These are phyloP conservation scores for Mactra quadrangularis DNA, from an alignment of 1,140 invertebrate genomes.

Conservation along the genomic window DNA sequence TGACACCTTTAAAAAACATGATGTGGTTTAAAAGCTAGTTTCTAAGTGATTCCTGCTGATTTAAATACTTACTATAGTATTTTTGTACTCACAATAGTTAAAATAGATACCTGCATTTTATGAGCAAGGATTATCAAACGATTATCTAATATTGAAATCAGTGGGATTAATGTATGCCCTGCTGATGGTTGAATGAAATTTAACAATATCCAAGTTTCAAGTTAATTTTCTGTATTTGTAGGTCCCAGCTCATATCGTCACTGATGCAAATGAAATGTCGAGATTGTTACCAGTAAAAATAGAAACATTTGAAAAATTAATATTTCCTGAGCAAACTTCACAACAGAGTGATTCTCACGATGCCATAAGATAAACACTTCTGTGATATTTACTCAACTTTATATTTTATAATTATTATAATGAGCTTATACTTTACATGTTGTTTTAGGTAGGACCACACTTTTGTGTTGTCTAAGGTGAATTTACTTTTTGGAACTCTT, in stretches of 20 bases:
- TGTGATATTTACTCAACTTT: neutral
- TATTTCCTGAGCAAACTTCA: slow-evolving; percentile 64
- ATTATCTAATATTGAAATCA: too few relatives aligned
- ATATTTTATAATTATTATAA: neutral
- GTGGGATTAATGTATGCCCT: too few relatives aligned
- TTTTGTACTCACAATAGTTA: too few relatives aligned
- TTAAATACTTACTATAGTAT: too few relatives aligned
- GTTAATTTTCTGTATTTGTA: slow-evolving; percentile 61
- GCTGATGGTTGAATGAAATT: too few relatives aligned
- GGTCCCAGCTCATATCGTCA: slow-evolving; percentile 73
- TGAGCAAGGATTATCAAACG: too few relatives aligned
- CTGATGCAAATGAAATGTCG: slow-evolving; percentile 81
- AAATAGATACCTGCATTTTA: too few relatives aligned
- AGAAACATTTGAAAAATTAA: slow-evolving; percentile 80
- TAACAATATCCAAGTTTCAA: too few relatives aligned
- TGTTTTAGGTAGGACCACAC: neutral
- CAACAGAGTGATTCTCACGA: neutral
- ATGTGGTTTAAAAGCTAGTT: too few relatives aligned
- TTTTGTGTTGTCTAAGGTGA: neutral
- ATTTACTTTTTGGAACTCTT: neutral
- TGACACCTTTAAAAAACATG: too few relatives aligned
- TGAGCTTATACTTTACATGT: neutral
- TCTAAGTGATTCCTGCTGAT: too few relatives aligned
- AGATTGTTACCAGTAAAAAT: slow-evolving; percentile 73
- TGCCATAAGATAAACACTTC: slow-evolving; percentile 15